Percentiles rank a stretch among this genome's conserved stretches.
Conservation (phyloP, 2,888 invertebrate genomes). For the Heliconius aoede region DNA sequence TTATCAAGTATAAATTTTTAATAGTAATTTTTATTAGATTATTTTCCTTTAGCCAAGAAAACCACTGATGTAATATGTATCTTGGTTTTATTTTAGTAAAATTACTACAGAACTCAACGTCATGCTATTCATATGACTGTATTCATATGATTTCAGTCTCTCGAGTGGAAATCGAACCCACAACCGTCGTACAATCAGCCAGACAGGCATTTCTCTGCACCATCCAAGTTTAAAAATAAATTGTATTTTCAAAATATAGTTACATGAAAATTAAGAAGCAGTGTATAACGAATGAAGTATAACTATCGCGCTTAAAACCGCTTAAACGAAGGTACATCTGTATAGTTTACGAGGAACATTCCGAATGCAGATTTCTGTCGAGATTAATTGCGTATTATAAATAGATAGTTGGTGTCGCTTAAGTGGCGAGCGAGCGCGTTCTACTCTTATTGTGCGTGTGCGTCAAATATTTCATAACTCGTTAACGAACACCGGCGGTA, state of each 20-base stretch:
- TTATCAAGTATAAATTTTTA: no score
- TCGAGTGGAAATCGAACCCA: no score
- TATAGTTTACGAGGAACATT: constrained; percentile 46
- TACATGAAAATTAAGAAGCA: neutral
- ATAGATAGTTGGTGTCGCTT: constrained; percentile 55
- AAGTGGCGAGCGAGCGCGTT: constrained; percentile 45
- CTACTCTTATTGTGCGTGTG: constrained; percentile 44
- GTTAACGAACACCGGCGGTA: constrained; percentile 19
- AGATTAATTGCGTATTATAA: constrained; percentile 64
- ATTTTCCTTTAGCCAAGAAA: no score
- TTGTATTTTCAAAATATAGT: neutral
- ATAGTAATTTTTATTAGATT: no score
- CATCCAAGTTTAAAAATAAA: no score
- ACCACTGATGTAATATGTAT: no score
- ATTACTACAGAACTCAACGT: no score
- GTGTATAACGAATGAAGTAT: constrained; percentile 8
- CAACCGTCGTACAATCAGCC: no score
- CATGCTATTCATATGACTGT: no score
- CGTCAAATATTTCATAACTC: constrained; percentile 33
- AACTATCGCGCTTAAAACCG: neutral
- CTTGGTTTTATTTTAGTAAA: no score
- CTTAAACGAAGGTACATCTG: neutral
- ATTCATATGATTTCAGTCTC: no score
- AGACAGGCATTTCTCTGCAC: no score
- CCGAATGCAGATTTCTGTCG: constrained; percentile 40